Evolutionary conservation across 2,888 invertebrate species (phyloP).

Genomic region (Mesodorylaimus sp.): DNA sequence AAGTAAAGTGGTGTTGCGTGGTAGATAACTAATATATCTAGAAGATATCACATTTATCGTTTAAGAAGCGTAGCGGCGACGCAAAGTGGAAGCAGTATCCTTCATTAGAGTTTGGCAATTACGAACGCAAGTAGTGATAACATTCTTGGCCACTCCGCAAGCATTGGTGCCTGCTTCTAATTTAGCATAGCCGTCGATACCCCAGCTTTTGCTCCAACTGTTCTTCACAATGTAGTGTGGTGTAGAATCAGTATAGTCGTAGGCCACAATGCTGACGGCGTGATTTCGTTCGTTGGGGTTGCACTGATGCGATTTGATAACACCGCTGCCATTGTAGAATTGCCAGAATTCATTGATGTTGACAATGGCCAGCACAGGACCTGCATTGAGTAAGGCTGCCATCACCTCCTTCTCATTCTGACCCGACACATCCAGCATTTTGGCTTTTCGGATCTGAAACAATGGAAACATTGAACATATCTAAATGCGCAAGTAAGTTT

Average conservation of each 20-base stretch:
- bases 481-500: background rate
- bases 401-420: background rate
- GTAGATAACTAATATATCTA: too few relatives aligned
- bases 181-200: background rate
- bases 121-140: too few relatives aligned
- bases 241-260: background rate
- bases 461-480: background rate
- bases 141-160: too few relatives aligned
- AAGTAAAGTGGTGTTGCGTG: too few relatives aligned
- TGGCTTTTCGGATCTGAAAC: too few relatives aligned
- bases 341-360: slow-evolving; percentile 1
- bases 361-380: background rate
- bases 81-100: too few relatives aligned
- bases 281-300: background rate
- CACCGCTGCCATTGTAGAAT: background rate
- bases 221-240: slow-evolving; percentile 2
- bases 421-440: background rate
- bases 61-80: too few relatives aligned
- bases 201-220: slow-evolving; percentile 2
- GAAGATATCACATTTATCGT: too few relatives aligned
- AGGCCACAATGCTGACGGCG: slow-evolving; percentile 1
- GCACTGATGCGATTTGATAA: background rate
- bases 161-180: too few relatives aligned
- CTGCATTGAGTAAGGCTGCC: background rate
- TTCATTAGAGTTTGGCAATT: too few relatives aligned